These are phyloP conservation scores for Spinus olivaceus DNA, from an alignment of 2,797 vertebrate species.

Conservation along the genomic window DNA sequence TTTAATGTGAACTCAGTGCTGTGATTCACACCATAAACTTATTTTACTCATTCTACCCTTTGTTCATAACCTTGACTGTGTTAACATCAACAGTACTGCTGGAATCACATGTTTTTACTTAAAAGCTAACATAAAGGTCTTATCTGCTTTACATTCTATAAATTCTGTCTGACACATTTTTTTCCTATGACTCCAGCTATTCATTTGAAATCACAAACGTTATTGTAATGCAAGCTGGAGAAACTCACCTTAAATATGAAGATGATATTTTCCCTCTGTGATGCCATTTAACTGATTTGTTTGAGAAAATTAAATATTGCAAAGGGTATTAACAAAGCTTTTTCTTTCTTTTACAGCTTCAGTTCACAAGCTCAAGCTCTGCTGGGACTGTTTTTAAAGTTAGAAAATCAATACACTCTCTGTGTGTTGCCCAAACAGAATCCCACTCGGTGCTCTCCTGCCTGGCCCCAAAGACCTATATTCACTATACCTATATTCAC, in stretches of 20 bases:
- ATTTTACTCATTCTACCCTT: constrained; percentile 15
- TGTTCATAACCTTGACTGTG: constrained; percentile 3
- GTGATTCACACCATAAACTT: constrained; percentile 7
- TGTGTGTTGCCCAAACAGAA: neutral
- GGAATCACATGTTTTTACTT: constrained; percentile 15
- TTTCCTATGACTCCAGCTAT: neutral
- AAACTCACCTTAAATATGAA: neutral
- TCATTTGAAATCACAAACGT: neutral
- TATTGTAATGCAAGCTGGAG: neutral
- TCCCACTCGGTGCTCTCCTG: neutral
- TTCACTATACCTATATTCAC: neutral
- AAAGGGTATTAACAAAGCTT: neutral
- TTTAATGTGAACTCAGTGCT: neutral
- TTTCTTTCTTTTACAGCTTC: neutral
- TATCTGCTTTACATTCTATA: neutral
- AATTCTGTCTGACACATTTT: neutral
- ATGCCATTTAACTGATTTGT: neutral
- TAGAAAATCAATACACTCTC: neutral
- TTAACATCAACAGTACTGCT: neutral
- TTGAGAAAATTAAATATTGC: neutral
- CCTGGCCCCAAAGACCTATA: rapidly evolving
- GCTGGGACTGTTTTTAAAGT: neutral
- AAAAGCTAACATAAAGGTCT: neutral
- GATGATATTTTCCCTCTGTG: neutral
- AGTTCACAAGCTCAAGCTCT: neutral